A percentile compares a stretch with the other conserved stretches of the same genome.
These are phyloP conservation scores for Achroia grisella DNA, from an alignment of 1,140 invertebrate genomes.

Conservation along the genomic window DNA sequence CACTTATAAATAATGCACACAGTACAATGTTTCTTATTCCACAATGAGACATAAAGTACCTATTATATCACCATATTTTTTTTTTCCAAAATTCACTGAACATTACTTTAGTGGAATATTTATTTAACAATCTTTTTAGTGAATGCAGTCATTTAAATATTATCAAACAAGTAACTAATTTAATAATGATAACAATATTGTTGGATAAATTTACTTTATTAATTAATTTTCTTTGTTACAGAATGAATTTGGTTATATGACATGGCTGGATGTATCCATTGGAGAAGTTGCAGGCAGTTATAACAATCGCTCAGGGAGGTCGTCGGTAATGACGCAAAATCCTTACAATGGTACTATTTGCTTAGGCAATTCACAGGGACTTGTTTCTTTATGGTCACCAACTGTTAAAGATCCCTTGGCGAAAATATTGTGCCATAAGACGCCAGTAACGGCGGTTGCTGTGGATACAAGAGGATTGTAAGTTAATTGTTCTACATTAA, in stretches of 20 bases:
- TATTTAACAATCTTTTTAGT: too few species aligned
- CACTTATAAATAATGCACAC: too few species aligned
- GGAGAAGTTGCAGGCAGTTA: slow-evolving; percentile 90
- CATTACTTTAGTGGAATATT: too few species aligned
- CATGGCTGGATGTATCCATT: slow-evolving; percentile 96
- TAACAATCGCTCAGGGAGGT: slow-evolving; percentile 82
- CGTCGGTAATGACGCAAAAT: slow-evolving; percentile 94
- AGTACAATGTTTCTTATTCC: too few species aligned
- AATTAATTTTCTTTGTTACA: slow-evolving; percentile 58
- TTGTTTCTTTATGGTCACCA: slow-evolving; percentile 97
- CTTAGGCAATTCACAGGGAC: slow-evolving; percentile 92
- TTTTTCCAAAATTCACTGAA: too few species aligned
- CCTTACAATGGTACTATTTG: slow-evolving; percentile 95
- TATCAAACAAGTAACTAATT: too few species aligned
- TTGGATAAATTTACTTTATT: too few species aligned
- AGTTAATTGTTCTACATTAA: slow-evolving; percentile 33
- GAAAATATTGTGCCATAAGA: slow-evolving; percentile 92
- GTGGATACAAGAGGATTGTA: slow-evolving; percentile 90
- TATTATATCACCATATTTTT: too few species aligned
- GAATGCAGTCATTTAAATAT: too few species aligned
- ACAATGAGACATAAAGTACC: too few species aligned
- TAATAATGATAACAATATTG: too few species aligned
- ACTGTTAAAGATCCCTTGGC: slow-evolving; percentile 89
- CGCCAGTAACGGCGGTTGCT: slow-evolving; percentile 85
- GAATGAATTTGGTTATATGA: slow-evolving; percentile 88